Percentiles rank a stretch among this genome's conserved stretches.
Evolutionary conservation across 2,888 invertebrate species (phyloP).

Genomic region (Galeopsomyia nigrocyanea): DNA sequence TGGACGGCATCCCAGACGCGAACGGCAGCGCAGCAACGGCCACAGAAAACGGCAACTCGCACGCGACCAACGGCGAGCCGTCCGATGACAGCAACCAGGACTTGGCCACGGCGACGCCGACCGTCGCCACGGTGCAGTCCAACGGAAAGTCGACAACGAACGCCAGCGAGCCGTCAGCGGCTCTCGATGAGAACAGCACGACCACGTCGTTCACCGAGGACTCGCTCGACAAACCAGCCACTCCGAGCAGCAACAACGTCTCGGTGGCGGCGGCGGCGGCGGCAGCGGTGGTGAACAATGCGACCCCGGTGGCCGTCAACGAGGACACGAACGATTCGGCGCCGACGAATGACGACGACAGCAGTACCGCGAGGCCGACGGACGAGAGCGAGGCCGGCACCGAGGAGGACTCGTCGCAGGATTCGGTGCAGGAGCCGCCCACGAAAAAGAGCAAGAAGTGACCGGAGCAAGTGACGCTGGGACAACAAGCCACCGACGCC

Average conservation of each 20-base stretch:
- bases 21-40: conserved; percentile 51
- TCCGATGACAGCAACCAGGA: conserved; percentile 87
- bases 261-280: conserved; percentile 76
- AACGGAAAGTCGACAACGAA: background rate
- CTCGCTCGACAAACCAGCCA: conserved; percentile 78
- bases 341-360: conserved; percentile 70
- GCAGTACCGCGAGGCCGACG: conserved; percentile 66
- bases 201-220: conserved; percentile 84
- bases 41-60: conserved; percentile 70
- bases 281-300: conserved; percentile 62
- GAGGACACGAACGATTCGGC: conserved; percentile 73
- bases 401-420: conserved; percentile 62
- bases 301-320: conserved; percentile 61
- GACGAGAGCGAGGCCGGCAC: conserved; percentile 56
- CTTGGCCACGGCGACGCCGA: conserved; percentile 63
- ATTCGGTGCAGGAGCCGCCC: conserved; percentile 68
- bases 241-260: conserved; percentile 72
- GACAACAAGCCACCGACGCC: background rate
- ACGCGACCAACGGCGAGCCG: conserved; percentile 64
- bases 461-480: conserved; percentile 55
- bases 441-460: conserved; percentile 74
- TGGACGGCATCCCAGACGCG: conserved; percentile 76
- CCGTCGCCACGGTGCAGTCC: conserved; percentile 7
- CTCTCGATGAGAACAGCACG: conserved; percentile 79
- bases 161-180: conserved; percentile 67